Conservation (phyloP, 2,113 vertebrate species). For the Crocuta crocuta region DNA sequence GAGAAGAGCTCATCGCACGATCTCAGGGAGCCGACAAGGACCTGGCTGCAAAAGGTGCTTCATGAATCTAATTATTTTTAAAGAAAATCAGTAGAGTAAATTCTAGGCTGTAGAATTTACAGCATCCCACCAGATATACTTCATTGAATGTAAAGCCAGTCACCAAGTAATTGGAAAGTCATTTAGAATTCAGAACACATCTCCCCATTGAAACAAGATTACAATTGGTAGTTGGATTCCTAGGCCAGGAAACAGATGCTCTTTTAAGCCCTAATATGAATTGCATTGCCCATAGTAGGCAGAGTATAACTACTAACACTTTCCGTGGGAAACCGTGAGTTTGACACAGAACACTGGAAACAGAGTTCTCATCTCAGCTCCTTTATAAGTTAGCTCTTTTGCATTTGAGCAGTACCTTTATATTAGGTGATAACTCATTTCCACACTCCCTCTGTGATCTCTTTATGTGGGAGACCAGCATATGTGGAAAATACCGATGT, state of each 20-base stretch:
- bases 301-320: conserved; percentile 66
- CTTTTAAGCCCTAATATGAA: conserved; percentile 70
- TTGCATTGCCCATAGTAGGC: conserved; percentile 33
- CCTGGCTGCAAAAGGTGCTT: conserved; percentile 94
- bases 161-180: conserved; percentile 60
- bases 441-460: conserved; percentile 5
- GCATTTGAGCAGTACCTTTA: background rate
- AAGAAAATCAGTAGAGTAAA: background rate
- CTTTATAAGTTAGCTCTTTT: conserved; percentile 36
- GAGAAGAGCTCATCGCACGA: conserved; percentile 95
- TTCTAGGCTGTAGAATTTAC: background rate
- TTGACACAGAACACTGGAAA: conserved; percentile 32
- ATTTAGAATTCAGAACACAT: conserved; percentile 75
- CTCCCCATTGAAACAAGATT: conserved; percentile 72
- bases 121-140: conserved; percentile 31
- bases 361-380: conserved; percentile 16
- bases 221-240: conserved; percentile 76
- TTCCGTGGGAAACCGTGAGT: conserved; percentile 59
- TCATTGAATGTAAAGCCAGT: conserved; percentile 32
- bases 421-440: conserved; percentile 16
- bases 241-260: conserved; percentile 73
- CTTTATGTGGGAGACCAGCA: conserved; percentile 42
- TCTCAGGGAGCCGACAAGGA: conserved; percentile 93
- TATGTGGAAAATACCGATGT: conserved; percentile 6
- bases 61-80: background rate